Evolutionary conservation across 2,888 invertebrate species (phyloP).

Genomic region (Peribatodes rhomboidaria): DNA sequence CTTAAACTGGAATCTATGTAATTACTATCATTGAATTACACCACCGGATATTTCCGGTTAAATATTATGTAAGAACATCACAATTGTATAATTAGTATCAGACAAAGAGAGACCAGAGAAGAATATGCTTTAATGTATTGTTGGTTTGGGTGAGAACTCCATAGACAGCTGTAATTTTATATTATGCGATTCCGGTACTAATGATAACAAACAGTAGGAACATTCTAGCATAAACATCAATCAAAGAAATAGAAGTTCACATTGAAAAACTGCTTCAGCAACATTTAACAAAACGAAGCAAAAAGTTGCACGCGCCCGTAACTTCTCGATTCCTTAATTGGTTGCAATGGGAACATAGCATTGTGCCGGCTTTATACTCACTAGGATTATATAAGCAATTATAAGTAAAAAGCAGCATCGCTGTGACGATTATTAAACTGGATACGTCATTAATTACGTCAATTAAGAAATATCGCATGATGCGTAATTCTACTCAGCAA

Average conservation of each 20-base stretch:
- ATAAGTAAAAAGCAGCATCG: conserved; percentile 25
- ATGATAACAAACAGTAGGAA: not conserved
- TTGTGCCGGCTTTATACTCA: conserved; percentile 22
- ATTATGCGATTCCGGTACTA: too few species aligned
- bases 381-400: conserved; percentile 23
- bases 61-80: conserved; percentile 21
- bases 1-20: conserved; percentile 32
- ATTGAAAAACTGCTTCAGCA: not conserved
- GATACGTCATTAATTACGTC: conserved; percentile 34
- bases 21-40: conserved; percentile 16
- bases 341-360: conserved; percentile 21
- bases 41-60: conserved; percentile 26
- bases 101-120: not conserved
- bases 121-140: not conserved
- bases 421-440: conserved; percentile 21
- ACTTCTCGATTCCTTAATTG: conserved; percentile 27
- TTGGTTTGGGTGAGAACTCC: not conserved
- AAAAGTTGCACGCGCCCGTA: conserved; percentile 16
- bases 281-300: conserved; percentile 14
- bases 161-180: not conserved
- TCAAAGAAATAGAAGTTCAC: not conserved
- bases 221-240: not conserved
- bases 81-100: conserved; percentile 13
- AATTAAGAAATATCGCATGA: conserved; percentile 29
- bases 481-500: not conserved